Conservation (phyloP, 2,797 vertebrate genomes). For the Scyliorhinus canicula region DNA sequence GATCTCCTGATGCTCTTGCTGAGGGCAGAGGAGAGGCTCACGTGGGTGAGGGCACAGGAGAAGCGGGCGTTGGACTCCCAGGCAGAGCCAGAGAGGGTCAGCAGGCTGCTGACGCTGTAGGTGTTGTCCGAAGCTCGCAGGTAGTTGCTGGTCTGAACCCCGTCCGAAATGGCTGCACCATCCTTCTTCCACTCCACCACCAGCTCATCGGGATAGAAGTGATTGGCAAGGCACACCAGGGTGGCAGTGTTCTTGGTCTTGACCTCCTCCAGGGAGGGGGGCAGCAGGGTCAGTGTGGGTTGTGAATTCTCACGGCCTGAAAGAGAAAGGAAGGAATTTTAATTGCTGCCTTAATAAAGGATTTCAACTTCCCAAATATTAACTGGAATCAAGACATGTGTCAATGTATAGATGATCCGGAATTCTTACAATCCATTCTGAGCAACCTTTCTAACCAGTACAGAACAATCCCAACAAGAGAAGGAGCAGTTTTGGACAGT, state of each 20-base stretch:
- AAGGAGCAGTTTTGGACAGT: not conserved
- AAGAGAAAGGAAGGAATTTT: not conserved
- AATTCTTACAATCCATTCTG: too few species aligned
- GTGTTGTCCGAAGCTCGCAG: not conserved
- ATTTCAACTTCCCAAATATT: too few species aligned
- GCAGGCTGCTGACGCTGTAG: not conserved
- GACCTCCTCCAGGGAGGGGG: not conserved
- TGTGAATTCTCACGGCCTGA: not conserved
- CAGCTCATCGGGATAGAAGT: not conserved
- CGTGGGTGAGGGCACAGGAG: not conserved
- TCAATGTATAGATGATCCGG: too few species aligned
- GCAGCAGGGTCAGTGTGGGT: not conserved
- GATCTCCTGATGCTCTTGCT: not conserved
- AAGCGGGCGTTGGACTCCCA: not conserved
- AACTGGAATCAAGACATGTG: too few species aligned
- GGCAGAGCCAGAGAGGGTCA: not conserved
- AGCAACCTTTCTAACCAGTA: too few species aligned
- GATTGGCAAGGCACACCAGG: not conserved
- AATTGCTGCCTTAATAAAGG: not conserved
- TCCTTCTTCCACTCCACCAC: not conserved
- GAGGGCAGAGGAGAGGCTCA: not conserved
- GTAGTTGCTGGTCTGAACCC: not conserved
- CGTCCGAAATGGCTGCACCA: not conserved
- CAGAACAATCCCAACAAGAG: too few species aligned
- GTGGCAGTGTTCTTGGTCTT: not conserved